Evolutionary conservation across 2,797 vertebrate species (phyloP), one percentile per base, ranked within the genome.

Genomic region (Pipistrellus pipistrellus): DNA sequence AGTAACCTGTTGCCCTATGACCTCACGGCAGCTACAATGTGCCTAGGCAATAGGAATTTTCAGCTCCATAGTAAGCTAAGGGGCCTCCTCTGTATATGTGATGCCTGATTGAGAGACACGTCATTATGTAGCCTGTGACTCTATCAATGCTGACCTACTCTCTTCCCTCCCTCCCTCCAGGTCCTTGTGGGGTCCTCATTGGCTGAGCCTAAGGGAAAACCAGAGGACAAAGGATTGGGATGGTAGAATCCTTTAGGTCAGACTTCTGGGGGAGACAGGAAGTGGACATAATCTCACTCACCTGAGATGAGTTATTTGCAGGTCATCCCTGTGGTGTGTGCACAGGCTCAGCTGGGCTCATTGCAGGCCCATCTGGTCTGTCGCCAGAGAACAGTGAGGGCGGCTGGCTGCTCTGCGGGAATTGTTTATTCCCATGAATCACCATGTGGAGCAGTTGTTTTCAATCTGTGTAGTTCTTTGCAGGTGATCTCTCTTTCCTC

Each of bases 381-480:
- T 51, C 1, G 4, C 35, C n/a, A 76, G 44, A 57, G 71, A 41
- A 30, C 12, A 41, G 59, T 1, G 0, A 41, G 59, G 48, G 55
- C 84, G n/a, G 23, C 21, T 38, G 72, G 53, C 23, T 27, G 13
- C 10, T 12, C 7, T 14, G 32, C 41, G 25, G 80, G 7, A 32
- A 41, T 2, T 2, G 1, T 46, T 48, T 85, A 23, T 51, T 51
- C 13, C 5, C 1, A 32, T 38, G 30, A 44, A 12, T 51, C 17
- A 0, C 1, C 57, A 21, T 38, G 27, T 1, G 3, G 30, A 53
- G 30, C 23, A 30, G n/a, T 18, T 10, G 55, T 25, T 15, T 21
- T 59, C 2, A 0, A 1, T 30, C 21, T 17, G 23, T 21, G 38
- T 59, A 48, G 51, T 53, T 64, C 15, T 80, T 41, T 32, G 66